Percentiles rank a stretch among this genome's conserved stretches.
Conservation (phyloP, 2,797 vertebrate genomes). For the Sebastes wilsoni region DNA sequence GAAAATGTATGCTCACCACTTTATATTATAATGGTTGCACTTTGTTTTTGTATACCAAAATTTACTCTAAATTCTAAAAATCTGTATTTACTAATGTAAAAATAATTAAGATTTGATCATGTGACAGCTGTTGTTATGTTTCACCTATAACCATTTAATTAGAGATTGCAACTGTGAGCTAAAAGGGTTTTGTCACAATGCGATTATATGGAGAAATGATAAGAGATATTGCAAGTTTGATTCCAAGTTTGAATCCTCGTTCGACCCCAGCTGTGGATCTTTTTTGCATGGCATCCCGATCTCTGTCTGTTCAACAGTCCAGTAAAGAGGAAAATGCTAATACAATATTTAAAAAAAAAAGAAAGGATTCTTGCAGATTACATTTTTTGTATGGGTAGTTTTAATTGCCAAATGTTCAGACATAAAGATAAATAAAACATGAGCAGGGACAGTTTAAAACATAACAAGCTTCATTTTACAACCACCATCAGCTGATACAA, state of each 20-base stretch:
- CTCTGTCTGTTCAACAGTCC: not conserved
- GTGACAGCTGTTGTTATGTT: not conserved
- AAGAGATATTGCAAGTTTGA: not conserved
- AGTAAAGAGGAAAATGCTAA: not conserved
- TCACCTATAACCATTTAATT: not conserved
- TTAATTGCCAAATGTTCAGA: not conserved
- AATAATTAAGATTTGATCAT: not conserved
- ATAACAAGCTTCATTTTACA: not conserved
- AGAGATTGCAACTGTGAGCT: not conserved
- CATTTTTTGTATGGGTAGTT: not conserved
- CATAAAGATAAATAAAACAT: not conserved
- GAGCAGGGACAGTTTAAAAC: not conserved
- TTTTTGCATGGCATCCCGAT: not conserved
- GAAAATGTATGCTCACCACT: not conserved
- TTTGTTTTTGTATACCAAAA: not conserved
- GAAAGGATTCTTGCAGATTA: not conserved
- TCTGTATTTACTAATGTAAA: not conserved
- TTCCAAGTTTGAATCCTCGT: not conserved
- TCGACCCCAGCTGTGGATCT: not conserved
- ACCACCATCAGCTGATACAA: not conserved
- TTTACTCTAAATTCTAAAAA: rapidly evolving
- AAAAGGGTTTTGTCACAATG: not conserved
- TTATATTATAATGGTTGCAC: not conserved
- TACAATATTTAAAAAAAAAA: not conserved
- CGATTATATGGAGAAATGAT: not conserved